A percentile compares a stretch with the other conserved stretches of the same genome.
These are phyloP conservation scores for Sebastes flavidus DNA, from an alignment of 2,797 vertebrate species.

Conservation along the genomic window DNA sequence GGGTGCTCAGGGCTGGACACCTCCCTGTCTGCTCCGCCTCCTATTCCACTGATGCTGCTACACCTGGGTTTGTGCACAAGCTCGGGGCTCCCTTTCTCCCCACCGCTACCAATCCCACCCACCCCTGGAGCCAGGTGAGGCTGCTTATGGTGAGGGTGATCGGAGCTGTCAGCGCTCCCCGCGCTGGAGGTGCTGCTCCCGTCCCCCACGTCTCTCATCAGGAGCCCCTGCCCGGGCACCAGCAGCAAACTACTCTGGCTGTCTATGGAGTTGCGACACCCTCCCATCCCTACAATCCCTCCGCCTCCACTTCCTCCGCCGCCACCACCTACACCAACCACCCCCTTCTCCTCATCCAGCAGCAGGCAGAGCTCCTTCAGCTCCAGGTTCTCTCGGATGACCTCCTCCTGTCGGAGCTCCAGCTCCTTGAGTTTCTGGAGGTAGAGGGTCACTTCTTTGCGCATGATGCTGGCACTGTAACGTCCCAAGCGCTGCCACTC, in stretches of 20 bases:
- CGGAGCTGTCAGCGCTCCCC: constrained; percentile 93
- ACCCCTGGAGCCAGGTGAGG: constrained; percentile 73
- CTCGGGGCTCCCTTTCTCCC: constrained; percentile 85
- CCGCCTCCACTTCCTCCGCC: constrained; percentile 46
- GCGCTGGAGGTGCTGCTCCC: constrained; percentile 97
- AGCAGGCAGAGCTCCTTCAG: constrained; percentile 95
- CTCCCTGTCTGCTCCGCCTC: constrained; percentile 66
- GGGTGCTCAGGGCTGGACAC: constrained; percentile 79
- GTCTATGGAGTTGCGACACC: constrained; percentile 94
- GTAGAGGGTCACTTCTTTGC: constrained; percentile 95
- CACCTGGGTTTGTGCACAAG: constrained; percentile 81
- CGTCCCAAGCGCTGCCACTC: constrained; percentile 97
- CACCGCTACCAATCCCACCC: constrained; percentile 39
- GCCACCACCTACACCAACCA: constrained; percentile 50
- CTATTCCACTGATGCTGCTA: constrained; percentile 77
- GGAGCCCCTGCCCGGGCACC: constrained; percentile 84
- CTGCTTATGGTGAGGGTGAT: constrained; percentile 90
- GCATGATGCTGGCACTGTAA: constrained; percentile 94
- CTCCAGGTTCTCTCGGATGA: constrained; percentile 94
- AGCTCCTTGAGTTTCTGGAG: constrained; percentile 95
- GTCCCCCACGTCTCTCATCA: constrained; percentile 92
- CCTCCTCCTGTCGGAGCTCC: constrained; percentile 93
- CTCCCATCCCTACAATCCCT: constrained; percentile 68
- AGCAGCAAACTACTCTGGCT: constrained; percentile 94
- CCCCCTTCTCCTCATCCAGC: constrained; percentile 92